Evolutionary conservation across 2,888 invertebrate genomes (phyloP).

Genomic region (Cephus sareptanus): DNA sequence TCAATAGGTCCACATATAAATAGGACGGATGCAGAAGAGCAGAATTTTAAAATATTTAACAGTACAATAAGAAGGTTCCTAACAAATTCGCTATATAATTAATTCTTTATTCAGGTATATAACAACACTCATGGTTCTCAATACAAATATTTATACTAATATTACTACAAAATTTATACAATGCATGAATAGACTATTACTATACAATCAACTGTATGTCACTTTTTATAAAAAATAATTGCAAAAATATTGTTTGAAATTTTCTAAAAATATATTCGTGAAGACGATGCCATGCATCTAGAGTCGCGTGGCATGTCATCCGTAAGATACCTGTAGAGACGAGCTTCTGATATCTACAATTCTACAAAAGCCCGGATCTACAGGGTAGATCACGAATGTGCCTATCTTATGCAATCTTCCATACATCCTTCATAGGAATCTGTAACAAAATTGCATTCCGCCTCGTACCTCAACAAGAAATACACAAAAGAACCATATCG

Average conservation of each 20-base stretch:
- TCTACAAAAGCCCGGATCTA: slow-evolving; percentile 99
- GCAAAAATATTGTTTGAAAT: not conserved
- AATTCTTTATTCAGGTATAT: too few relatives aligned
- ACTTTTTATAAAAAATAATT: not conserved
- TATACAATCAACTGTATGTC: too few relatives aligned
- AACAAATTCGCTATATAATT: too few relatives aligned
- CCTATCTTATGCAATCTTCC: slow-evolving; percentile 65
- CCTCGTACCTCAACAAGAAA: not conserved
- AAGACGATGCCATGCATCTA: slow-evolving; percentile 32
- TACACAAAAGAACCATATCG: not conserved
- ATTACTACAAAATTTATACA: too few relatives aligned
- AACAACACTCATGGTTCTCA: too few relatives aligned
- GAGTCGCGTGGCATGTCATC: slow-evolving; percentile 88
- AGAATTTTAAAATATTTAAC: too few relatives aligned
- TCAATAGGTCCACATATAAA: too few relatives aligned
- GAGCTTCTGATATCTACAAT: slow-evolving; percentile 91
- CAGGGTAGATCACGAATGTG: slow-evolving; percentile 99
- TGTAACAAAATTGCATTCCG: slow-evolving; percentile 23
- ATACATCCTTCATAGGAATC: slow-evolving; percentile 11
- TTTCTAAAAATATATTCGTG: too few relatives aligned
- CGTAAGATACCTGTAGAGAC: slow-evolving; percentile 99
- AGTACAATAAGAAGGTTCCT: too few relatives aligned
- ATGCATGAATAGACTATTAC: too few relatives aligned
- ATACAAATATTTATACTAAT: too few relatives aligned
- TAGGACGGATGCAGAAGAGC: too few relatives aligned